Percentiles rank a stretch among this genome's conserved stretches.
Evolutionary conservation across 2,113 vertebrate genomes (phyloP).

Genomic region (Nematolebias whitei): DNA sequence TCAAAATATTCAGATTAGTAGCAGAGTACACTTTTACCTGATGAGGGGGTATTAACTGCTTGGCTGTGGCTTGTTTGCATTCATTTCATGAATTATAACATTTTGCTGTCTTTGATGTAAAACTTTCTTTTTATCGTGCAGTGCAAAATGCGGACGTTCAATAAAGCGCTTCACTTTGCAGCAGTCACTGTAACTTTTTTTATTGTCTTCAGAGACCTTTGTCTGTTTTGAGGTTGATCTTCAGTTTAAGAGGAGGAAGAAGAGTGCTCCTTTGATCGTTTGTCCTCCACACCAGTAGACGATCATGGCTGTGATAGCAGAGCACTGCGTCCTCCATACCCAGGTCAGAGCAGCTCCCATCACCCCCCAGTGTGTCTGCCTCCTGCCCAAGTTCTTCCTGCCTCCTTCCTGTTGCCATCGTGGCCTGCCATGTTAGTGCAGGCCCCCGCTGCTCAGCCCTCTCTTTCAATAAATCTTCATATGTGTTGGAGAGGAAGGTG

Average conservation of each 20-base stretch:
- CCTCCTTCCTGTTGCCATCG: conserved; percentile 73
- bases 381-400: conserved; percentile 66
- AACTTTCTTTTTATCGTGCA: no score
- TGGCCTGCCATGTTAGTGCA: conserved; percentile 72
- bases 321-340: conserved; percentile 63
- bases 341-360: conserved; percentile 68
- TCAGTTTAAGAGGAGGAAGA: conserved; percentile 54
- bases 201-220: conserved; percentile 15
- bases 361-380: conserved; percentile 60
- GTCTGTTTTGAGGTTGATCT: conserved; percentile 27
- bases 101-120: no score
- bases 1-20: conserved; percentile 21
- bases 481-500: conserved; percentile 77
- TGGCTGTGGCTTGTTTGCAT: conserved; percentile 3
- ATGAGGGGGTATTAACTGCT: neutral
- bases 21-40: conserved; percentile 1
- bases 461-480: conserved; percentile 79
- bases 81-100: neutral
- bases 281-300: conserved; percentile 52
- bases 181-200: conserved; percentile 16
- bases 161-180: conserved; percentile 11
- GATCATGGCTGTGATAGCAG: conserved; percentile 51
- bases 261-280: conserved; percentile 55
- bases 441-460: conserved; percentile 72
- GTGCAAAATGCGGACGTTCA: neutral